A percentile compares a stretch with the other conserved stretches of the same genome.
These are phyloP conservation scores for Protodeltote pygarga DNA, from an alignment of 2,888 invertebrate genomes.

Conservation along the genomic window DNA sequence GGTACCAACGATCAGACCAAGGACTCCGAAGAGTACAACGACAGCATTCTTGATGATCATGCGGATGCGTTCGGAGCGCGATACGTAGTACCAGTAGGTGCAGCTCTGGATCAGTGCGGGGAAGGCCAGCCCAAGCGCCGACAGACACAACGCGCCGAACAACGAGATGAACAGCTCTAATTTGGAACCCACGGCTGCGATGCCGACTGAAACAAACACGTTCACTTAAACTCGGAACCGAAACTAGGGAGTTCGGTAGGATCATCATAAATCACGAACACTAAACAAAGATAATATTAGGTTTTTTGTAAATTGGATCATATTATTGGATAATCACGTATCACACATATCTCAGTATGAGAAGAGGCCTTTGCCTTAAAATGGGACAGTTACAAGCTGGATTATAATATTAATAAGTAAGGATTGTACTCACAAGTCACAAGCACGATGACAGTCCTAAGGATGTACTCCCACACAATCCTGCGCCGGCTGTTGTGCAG, in stretches of 20 bases:
- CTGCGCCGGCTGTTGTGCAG: constrained; percentile 88
- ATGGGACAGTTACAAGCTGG: too few relatives aligned
- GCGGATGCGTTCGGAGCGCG: constrained; percentile 83
- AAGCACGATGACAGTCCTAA: constrained; percentile 92
- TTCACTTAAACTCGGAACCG: too few relatives aligned
- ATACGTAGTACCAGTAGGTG: constrained; percentile 91
- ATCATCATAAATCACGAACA: too few relatives aligned
- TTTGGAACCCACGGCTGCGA: constrained; percentile 95
- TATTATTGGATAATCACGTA: too few relatives aligned
- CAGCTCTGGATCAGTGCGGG: constrained; percentile 95
- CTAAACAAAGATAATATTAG: too few relatives aligned
- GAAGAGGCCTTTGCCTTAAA: too few relatives aligned
- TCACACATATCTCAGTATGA: too few relatives aligned
- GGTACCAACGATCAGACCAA: constrained; percentile 90
- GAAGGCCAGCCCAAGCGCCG: constrained; percentile 95
- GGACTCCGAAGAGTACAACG: constrained; percentile 88
- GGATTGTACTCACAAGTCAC: constrained; percentile 92
- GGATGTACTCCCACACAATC: constrained; percentile 91
- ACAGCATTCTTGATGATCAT: constrained; percentile 88
- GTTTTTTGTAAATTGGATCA: too few relatives aligned
- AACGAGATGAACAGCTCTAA: constrained; percentile 93
- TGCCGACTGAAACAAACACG: constrained; percentile 89
- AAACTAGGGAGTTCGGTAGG: too few relatives aligned
- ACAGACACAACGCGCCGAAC: constrained; percentile 96
- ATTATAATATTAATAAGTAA: not conserved